These are phyloP conservation scores for Tenthredo amoena DNA, from an alignment of 2,888 invertebrate genomes.

Conservation along the genomic window DNA sequence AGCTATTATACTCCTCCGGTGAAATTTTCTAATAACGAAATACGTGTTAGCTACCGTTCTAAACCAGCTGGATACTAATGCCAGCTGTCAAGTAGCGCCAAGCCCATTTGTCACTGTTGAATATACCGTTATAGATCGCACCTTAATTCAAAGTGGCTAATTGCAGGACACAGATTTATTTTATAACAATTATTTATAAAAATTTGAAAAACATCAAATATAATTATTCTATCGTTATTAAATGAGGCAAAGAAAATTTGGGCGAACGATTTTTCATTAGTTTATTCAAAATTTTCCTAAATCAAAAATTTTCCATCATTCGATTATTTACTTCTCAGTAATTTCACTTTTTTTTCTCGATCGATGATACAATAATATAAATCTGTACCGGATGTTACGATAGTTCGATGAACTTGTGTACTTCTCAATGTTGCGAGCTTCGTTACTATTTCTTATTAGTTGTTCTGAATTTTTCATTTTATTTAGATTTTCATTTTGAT, in stretches of 20 bases:
- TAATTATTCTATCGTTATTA: background rate
- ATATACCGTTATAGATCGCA: slow-evolving; percentile 1
- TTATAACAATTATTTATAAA: background rate
- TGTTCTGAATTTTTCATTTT: background rate
- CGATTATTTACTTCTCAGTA: background rate
- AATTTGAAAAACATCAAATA: background rate
- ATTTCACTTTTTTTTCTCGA: too few relatives aligned
- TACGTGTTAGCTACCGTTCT: background rate
- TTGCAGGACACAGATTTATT: background rate
- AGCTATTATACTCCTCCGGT: background rate
- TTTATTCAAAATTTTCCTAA: background rate
- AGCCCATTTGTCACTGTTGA: background rate
- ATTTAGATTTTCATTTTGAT: background rate
- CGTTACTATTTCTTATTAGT: background rate
- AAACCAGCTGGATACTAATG: slow-evolving; percentile 9
- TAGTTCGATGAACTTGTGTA: background rate
- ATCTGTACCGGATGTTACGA: background rate
- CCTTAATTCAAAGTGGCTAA: slow-evolving; percentile 19
- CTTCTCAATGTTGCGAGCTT: background rate
- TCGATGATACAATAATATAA: background rate
- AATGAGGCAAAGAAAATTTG: background rate
- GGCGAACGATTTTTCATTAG: background rate
- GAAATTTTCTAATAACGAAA: background rate
- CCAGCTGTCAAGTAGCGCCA: slow-evolving; percentile 26
- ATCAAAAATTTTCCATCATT: background rate